Evolutionary conservation across 2,797 vertebrate genomes (phyloP), one percentile per base, ranked within the genome.

Genomic region (Gobio occitaniae): DNA sequence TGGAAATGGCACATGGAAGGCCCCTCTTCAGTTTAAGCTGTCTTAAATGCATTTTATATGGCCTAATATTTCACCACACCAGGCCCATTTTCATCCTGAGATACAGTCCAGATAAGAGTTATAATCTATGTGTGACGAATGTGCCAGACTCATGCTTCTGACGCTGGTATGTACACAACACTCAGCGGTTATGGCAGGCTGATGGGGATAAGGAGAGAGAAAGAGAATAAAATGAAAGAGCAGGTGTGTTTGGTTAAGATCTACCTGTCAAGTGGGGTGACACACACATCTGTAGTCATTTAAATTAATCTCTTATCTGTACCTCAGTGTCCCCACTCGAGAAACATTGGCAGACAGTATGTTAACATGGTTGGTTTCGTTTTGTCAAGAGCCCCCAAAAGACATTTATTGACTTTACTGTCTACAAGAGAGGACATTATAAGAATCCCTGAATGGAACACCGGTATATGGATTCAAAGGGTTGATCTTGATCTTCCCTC

Each of bases 181-280:
- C 91, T 90, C 87, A 86, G 90, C 29, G 12, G 90, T 91, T 93
- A 93, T 85, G 68, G 90, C 90, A 88, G 87, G 87, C 90, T n/a
- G 91, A 95, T 94, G 69, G 44, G 69, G 68, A 54, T 74, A 94
- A 94, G 63, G 59, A 78, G 52, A 44, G 70, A 66, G 29, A 82
- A 44, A 68, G 21, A 78, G 92, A 90, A 91, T 90, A 90, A 91
- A 92, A 93, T 15, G 81, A 82, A 89, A 83, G 47, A 86, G 91
- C 93, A 95, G 92, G 93, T 95, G 95, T 96, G 94, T 95, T 95
- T 95, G 94, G 92, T 95, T 95, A 94, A 94, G 93, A 93, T 93
- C 92, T 92, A 92, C 94, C 92, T 94, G 95, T 95, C 94, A 93
- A 94, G 93, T 88, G 90, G 92, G 93, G 90, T 95, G 94, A 94